These are phyloP conservation scores for Lasioglossum leucozonium DNA, from an alignment of 2,888 invertebrate genomes.

Conservation along the genomic window DNA sequence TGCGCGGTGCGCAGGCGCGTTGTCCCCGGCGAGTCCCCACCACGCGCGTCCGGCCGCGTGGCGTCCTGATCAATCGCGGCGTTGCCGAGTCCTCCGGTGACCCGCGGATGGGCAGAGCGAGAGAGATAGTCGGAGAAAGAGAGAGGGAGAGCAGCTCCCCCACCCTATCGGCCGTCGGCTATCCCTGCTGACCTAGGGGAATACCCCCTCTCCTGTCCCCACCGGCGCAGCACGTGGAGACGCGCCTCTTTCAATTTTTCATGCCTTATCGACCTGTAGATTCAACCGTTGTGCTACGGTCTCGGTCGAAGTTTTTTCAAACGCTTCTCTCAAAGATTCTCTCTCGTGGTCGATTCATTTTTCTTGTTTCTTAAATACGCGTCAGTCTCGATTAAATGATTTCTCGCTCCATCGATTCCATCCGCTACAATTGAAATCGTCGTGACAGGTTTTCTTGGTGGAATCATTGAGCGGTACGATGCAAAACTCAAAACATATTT, in stretches of 20 bases:
- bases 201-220: slow-evolving; percentile 48
- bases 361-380: no score
- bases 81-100: slow-evolving; percentile 78
- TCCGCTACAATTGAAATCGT: no score
- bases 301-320: neutral
- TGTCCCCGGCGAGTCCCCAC: slow-evolving; percentile 78
- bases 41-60: slow-evolving; percentile 81
- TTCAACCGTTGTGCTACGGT: slow-evolving; percentile 66
- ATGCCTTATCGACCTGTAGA: slow-evolving; percentile 82
- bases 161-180: slow-evolving; percentile 40
- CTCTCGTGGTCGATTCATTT: neutral
- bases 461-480: no score
- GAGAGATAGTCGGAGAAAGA: no score
- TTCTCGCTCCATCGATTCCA: no score
- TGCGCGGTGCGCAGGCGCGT: slow-evolving; percentile 77
- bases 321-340: neutral
- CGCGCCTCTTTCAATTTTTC: slow-evolving; percentile 80
- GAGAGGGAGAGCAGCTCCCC: slow-evolving; percentile 42
- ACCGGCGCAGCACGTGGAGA: slow-evolving; percentile 76
- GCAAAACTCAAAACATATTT: no score
- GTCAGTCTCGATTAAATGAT: no score
- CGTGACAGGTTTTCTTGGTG: no score
- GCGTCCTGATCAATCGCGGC: slow-evolving; percentile 82
- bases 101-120: slow-evolving; percentile 55
- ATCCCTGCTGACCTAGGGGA: slow-evolving; percentile 63